Percentiles rank a stretch among this genome's conserved stretches.
These are phyloP conservation scores for Dipodomys spectabilis DNA, from an alignment of 2,113 vertebrate genomes.

Conservation along the genomic window DNA sequence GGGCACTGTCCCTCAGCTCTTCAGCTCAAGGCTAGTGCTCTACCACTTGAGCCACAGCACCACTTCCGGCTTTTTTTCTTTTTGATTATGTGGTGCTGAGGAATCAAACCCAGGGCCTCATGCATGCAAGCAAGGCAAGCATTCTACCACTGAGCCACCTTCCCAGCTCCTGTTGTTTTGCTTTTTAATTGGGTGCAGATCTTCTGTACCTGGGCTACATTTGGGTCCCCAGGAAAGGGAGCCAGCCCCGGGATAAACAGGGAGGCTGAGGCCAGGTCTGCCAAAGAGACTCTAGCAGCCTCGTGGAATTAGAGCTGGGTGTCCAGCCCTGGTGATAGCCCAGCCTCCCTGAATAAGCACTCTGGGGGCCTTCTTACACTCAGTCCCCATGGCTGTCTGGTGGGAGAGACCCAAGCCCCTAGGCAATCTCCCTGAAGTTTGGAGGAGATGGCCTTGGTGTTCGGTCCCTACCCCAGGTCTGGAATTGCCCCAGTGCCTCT, in stretches of 20 bases:
- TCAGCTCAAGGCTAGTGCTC: too few relatives aligned
- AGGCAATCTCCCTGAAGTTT: not conserved
- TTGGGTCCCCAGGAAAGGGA: not conserved
- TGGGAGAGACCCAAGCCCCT: not conserved
- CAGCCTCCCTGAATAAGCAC: not conserved
- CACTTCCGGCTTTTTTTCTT: too few relatives aligned
- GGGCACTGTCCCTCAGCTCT: too few relatives aligned
- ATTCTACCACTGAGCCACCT: too few relatives aligned
- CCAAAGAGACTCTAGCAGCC: not conserved
- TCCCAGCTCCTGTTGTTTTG: too few relatives aligned
- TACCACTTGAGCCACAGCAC: too few relatives aligned
- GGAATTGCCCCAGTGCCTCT: not conserved
- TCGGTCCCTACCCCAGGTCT: not conserved
- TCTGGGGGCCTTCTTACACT: not conserved
- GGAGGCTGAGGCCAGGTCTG: not conserved
- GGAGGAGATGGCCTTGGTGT: not conserved
- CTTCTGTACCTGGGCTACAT: not conserved
- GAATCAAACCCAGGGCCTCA: too few relatives aligned
- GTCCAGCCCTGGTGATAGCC: not conserved
- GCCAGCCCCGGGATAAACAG: not conserved
- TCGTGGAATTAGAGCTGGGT: not conserved
- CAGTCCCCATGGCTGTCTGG: not conserved
- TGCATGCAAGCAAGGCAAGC: too few relatives aligned
- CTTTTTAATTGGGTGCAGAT: constrained; percentile 49
- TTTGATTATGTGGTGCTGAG: too few relatives aligned